Base-by-base conservation (phyloP, 64 coral and sea anemone species). In the Stichodactyla mertensii region DNA sequence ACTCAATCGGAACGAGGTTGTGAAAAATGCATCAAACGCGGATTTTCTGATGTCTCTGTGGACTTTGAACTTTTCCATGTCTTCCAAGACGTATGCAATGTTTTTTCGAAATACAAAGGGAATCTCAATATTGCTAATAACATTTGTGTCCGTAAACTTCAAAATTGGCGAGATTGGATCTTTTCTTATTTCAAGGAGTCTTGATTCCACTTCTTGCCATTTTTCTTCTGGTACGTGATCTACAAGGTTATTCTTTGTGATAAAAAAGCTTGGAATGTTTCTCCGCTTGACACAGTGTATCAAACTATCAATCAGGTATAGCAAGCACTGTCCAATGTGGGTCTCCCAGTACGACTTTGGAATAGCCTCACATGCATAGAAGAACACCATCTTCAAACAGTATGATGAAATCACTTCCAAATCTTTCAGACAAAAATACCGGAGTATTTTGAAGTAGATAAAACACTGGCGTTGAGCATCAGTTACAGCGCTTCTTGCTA, bases 11-110 rank as follows among this genome's bases (percentile, higher is more conserved):
- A 87, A 87, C 24, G 86, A 79, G 10, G 86, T 87, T 56, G 86
- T 87, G 71, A 87, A 87, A 87, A 87, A 87, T 18, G 86, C 86
- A 87, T 87, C 86, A 79, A 87, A 87, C 20, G 86, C 86, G 6
- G 86, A 87, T 58, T 36, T 87, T 51, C 56, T 87, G 24, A 87
- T 87, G 86, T 87, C 86, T 87, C 86, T 87, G 86, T 87, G 86
- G 71, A 87, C 69, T 79, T 87, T 87, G 86, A 87, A 87, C 86
- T 87, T 87, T 78, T 87, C 86, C 86, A 87, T 87, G 86, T 87
- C 86, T 87, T 87, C 86, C 55, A 87, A 78, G 70, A 87, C 86
- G 27, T 45, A 87, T 20, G 86, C 18, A 79, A 87, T 58, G 61
- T 87, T 87, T 87, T 87, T 24, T 58, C 86, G 86, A 87, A 87